phyloP scores from a whole-genome alignment of 2,888 invertebrate genomes.

The Girardia tigrina region DNA sequence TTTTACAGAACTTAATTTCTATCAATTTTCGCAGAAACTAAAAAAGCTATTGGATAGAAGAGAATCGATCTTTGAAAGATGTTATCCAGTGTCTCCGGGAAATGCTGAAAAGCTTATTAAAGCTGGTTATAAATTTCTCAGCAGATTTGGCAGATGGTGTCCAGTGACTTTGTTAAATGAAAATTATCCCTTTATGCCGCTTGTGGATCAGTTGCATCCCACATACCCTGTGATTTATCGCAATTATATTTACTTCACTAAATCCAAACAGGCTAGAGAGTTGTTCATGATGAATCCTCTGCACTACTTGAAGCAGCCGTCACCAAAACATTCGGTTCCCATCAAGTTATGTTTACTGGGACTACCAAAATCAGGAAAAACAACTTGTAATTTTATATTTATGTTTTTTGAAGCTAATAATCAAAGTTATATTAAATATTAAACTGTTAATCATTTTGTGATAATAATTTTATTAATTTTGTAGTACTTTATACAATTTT shows the following conservation, averaged over 20 bases:
- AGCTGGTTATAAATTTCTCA: conserved; percentile 48
- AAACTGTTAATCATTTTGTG: too few species aligned
- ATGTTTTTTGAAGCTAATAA: too few species aligned
- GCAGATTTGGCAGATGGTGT: conserved; percentile 50
- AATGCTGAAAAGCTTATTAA: conserved; percentile 45
- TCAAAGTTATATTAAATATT: too few species aligned
- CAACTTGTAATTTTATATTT: conserved; percentile 46
- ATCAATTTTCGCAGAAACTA: conserved; percentile 27
- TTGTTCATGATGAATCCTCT: conserved; percentile 46
- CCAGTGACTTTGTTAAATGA: conserved; percentile 46
- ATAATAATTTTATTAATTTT: too few species aligned
- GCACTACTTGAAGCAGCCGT: conserved; percentile 44
- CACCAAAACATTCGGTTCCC: conserved; percentile 49
- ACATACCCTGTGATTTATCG: conserved; percentile 47
- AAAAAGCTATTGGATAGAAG: conserved; percentile 38
- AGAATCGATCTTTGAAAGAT: conserved; percentile 48
- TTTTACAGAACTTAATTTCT: not conserved
- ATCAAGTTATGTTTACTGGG: conserved; percentile 48
- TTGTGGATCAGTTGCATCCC: conserved; percentile 43
- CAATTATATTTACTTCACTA: conserved; percentile 46
- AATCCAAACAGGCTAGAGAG: conserved; percentile 41
- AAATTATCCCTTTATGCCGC: conserved; percentile 48
- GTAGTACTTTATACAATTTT: too few species aligned
- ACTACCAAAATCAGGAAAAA: conserved; percentile 51
- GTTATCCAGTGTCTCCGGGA: conserved; percentile 45